These are phyloP conservation scores for Muscicapa striata DNA, from an alignment of 2,797 vertebrate species.

Conservation along the genomic window DNA sequence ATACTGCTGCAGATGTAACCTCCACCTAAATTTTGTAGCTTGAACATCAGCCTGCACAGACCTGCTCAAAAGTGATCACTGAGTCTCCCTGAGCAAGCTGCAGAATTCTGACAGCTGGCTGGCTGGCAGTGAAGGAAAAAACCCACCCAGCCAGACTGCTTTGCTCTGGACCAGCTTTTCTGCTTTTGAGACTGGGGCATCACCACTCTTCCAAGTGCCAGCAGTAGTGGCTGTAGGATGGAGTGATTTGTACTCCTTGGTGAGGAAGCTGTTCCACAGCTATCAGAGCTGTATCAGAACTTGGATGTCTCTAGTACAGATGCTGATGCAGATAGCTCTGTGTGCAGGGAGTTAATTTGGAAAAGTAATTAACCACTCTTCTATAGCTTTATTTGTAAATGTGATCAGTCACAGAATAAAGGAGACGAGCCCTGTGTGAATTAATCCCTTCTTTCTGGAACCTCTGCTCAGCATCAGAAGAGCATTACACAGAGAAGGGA, in stretches of 20 bases:
- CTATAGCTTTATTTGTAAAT: not conserved
- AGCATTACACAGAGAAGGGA: not conserved
- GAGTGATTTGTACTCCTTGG: not conserved
- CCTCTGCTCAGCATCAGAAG: not conserved
- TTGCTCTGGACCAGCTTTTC: not conserved
- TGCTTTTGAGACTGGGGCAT: not conserved
- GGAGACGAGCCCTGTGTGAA: not conserved
- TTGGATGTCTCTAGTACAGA: not conserved
- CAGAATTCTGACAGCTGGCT: not conserved
- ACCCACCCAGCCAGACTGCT: not conserved
- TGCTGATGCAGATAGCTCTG: not conserved
- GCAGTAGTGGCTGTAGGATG: not conserved
- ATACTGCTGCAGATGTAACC: not conserved
- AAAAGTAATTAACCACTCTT: not conserved
- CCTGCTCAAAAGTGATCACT: not conserved
- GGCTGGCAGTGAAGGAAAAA: not conserved
- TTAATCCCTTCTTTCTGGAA: not conserved
- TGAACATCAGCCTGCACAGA: not conserved
- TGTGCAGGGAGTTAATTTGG: not conserved
- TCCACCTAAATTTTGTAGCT: not conserved
- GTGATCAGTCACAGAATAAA: not conserved
- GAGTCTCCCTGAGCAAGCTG: not conserved
- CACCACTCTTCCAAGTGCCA: not conserved
- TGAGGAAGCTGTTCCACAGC: not conserved
- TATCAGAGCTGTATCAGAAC: not conserved